These are phyloP conservation scores for Muscicapa adusta DNA, from an alignment of 2,113 vertebrate species.

Conservation along the genomic window DNA sequence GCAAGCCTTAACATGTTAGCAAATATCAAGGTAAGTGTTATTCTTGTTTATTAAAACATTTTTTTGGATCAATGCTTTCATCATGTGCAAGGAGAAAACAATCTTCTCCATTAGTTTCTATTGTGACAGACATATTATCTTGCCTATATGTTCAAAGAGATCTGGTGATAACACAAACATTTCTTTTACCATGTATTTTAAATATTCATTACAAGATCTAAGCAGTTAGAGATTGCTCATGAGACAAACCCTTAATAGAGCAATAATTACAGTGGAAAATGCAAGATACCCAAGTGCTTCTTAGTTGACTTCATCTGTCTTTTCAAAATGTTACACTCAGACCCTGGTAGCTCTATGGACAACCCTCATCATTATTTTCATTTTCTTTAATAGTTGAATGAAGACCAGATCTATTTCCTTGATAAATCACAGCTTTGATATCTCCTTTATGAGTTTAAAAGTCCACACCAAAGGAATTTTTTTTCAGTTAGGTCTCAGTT, in stretches of 20 bases:
- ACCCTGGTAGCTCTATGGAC: background rate
- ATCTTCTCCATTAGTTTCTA: constrained; percentile 19
- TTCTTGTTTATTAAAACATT: constrained; percentile 61
- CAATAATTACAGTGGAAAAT: background rate
- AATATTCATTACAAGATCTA: background rate
- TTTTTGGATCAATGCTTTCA: constrained; percentile 44
- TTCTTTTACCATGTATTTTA: background rate
- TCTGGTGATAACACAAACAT: background rate
- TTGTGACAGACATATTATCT: constrained; percentile 44
- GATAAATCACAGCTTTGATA: background rate
- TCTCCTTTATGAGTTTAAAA: background rate
- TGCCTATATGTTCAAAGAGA: constrained; percentile 2
- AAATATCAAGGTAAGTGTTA: constrained; percentile 61
- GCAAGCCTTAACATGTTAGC: background rate
- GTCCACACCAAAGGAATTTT: background rate
- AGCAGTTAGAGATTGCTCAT: background rate
- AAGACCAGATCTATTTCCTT: background rate
- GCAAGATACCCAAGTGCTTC: background rate
- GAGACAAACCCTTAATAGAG: background rate
- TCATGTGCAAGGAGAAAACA: constrained; percentile 24
- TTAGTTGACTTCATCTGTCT: background rate
- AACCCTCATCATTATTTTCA: background rate
- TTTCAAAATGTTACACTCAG: background rate
- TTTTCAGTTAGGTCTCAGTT: background rate
- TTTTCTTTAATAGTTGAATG: background rate